A percentile compares a stretch with the other conserved stretches of the same genome.
phyloP scores from a whole-genome alignment of 1,140 invertebrate species.

The Cydia pomonella region DNA sequence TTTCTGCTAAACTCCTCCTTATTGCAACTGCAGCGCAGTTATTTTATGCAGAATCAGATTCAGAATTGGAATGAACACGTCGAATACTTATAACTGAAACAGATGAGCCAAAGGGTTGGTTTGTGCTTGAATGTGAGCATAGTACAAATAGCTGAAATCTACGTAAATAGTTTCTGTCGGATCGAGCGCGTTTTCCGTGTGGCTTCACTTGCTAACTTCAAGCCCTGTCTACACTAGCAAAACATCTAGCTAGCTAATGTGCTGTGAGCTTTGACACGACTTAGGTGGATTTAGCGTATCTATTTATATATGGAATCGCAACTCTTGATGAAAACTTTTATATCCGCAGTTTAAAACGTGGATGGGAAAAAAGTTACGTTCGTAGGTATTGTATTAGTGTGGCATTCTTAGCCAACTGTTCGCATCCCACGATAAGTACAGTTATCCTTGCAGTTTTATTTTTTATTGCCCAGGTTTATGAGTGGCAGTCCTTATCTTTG shows the following conservation, averaged over 20 bases:
- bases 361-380: neutral
- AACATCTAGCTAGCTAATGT: no score
- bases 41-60: neutral
- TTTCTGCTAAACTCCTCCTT: neutral
- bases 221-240: no score
- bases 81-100: neutral
- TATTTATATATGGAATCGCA: no score
- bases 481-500: constrained; percentile 17
- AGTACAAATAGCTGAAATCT: neutral
- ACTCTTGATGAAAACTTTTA: neutral
- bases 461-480: constrained; percentile 28
- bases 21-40: neutral
- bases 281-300: no score
- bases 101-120: neutral
- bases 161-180: neutral
- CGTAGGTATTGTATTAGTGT: neutral
- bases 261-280: no score
- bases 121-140: neutral
- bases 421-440: constrained; percentile 15
- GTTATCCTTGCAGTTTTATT: constrained; percentile 30
- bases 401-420: neutral
- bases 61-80: neutral
- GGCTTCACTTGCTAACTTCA: neutral
- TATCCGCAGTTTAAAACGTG: neutral
- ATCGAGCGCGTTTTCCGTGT: neutral